Conservation (phyloP, 2,113 vertebrate genomes). For the Laticauda laticaudata region DNA sequence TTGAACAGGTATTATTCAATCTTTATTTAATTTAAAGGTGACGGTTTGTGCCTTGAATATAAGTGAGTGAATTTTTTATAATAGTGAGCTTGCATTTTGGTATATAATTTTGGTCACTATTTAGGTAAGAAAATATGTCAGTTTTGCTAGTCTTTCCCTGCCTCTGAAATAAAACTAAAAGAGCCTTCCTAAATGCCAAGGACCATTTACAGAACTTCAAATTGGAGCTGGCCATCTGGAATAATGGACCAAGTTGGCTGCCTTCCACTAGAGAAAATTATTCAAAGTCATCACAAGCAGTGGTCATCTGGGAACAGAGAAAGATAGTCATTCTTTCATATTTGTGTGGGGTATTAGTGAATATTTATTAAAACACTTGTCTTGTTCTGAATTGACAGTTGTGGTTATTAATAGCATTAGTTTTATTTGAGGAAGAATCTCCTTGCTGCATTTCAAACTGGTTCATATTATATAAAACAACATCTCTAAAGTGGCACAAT, state of each 20-base stretch:
- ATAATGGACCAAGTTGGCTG: constrained; percentile 55
- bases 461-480: constrained; percentile 43
- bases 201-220: constrained; percentile 52
- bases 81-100: neutral
- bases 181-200: constrained; percentile 43
- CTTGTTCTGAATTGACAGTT: constrained; percentile 55
- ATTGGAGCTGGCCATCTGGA: constrained; percentile 58
- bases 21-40: constrained; percentile 2
- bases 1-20: neutral
- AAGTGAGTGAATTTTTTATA: neutral
- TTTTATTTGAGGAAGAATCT: constrained; percentile 60
- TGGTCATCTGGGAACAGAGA: constrained; percentile 50
- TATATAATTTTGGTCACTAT: constrained; percentile 21
- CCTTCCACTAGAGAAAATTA: constrained; percentile 57
- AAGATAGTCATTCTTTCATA: constrained; percentile 61
- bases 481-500: constrained; percentile 40
- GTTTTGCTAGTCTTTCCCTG: constrained; percentile 35
- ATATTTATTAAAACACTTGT: constrained; percentile 70
- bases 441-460: constrained; percentile 50
- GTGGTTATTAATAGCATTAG: constrained; percentile 60
- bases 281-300: constrained; percentile 55
- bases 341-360: constrained; percentile 63
- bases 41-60: constrained; percentile 41
- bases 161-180: constrained; percentile 19
- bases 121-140: constrained; percentile 41